Evolutionary conservation across 2,888 invertebrate species (phyloP).

Genomic region (Dynastes tityus): DNA sequence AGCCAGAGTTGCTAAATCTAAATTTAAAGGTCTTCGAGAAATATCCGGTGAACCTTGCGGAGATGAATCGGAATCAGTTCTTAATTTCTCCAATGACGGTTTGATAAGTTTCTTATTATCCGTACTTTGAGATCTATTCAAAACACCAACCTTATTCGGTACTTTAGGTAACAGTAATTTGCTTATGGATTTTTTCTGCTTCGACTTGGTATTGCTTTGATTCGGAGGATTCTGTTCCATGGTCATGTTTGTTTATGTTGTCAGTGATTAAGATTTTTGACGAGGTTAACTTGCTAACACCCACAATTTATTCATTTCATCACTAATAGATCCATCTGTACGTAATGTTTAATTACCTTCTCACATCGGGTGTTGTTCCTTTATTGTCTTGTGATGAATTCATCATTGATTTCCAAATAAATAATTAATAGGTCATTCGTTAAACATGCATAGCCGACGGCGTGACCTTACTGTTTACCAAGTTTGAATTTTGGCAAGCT

Average conservation of each 20-base stretch:
- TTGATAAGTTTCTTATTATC: slow-evolving; percentile 52
- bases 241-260: slow-evolving; percentile 57
- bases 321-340: background rate
- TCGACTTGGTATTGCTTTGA: slow-evolving; percentile 60
- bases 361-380: background rate
- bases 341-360: slow-evolving; percentile 2
- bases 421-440: slow-evolving; percentile 47
- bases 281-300: slow-evolving; percentile 18
- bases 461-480: slow-evolving; percentile 33
- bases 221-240: slow-evolving; percentile 62
- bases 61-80: slow-evolving; percentile 53
- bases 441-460: slow-evolving; percentile 27
- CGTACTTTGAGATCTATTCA: slow-evolving; percentile 55
- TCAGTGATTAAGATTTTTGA: slow-evolving; percentile 4
- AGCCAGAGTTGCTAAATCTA: slow-evolving; percentile 62
- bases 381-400: slow-evolving; percentile 27
- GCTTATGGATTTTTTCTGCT: slow-evolving; percentile 65
- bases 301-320: background rate
- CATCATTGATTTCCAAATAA: slow-evolving; percentile 42
- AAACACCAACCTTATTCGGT: slow-evolving; percentile 68
- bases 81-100: slow-evolving; percentile 55
- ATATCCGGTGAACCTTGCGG: slow-evolving; percentile 61
- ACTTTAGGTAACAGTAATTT: slow-evolving; percentile 66
- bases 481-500: slow-evolving; percentile 39
- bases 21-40: slow-evolving; percentile 67